Percentiles rank a stretch among this genome's conserved stretches.
Evolutionary conservation across 2,797 vertebrate species (phyloP).

Genomic region (Galagoides demidoff): DNA sequence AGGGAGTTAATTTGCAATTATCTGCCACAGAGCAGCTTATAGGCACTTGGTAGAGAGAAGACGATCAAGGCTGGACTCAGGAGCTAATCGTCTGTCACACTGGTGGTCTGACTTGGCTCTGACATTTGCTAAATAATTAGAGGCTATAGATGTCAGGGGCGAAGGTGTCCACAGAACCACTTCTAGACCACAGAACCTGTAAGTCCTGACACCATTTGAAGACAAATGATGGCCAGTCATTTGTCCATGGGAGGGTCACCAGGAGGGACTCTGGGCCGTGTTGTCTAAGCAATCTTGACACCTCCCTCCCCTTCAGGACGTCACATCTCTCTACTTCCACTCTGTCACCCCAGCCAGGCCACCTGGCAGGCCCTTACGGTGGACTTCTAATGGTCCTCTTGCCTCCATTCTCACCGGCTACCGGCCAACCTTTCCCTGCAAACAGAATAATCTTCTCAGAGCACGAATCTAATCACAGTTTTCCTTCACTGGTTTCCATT

Average conservation of each 20-base stretch:
- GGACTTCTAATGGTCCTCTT: background rate
- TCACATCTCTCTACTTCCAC: background rate
- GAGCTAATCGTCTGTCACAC: background rate
- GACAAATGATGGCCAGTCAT: rapidly evolving
- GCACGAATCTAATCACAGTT: too few species aligned
- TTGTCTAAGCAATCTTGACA: background rate
- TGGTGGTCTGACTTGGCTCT: background rate
- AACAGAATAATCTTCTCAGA: background rate
- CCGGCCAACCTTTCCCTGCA: background rate
- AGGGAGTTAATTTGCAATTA: background rate
- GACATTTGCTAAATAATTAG: background rate
- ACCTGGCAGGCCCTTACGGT: background rate
- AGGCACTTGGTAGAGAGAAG: background rate
- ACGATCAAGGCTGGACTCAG: background rate
- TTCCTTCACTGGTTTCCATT: background rate
- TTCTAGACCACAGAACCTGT: background rate
- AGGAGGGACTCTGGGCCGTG: rapidly evolving
- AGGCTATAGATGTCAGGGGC: background rate
- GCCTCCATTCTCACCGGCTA: background rate
- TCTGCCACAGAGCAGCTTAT: background rate
- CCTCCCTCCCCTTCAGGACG: background rate
- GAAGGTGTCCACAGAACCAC: background rate
- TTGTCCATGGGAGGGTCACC: background rate
- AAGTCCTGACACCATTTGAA: background rate
- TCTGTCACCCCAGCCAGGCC: background rate